Evolutionary conservation across 37 sponge, comb jelly and placozoan species (phyloP), one percentile per base, ranked within the genome.

Genomic region (Aplysina aerophoba): DNA sequence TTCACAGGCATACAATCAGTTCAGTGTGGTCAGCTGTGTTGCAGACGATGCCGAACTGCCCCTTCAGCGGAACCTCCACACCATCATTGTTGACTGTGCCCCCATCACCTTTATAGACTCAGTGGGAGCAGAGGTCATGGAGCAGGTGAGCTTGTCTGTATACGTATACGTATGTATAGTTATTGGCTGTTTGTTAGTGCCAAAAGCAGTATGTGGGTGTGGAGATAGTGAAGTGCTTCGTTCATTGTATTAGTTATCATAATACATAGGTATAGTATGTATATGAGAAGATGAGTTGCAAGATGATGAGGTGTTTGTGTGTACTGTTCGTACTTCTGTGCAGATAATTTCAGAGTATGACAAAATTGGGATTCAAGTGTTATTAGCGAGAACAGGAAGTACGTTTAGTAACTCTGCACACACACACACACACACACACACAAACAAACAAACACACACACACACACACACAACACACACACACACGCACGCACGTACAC

Each of bases 51-150:
- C 78, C 13, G 78, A 75, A 36, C 53, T 75, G 0, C 78, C 78
- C n/a, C 50, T 75, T 1, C 78, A 75, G 78, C 78, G 50, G 6
- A 75, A 75, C 78, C 78, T 75, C 19, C 95, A 94, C 85, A 94
- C 95, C 11, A 84, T 94, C 56, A 71, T 94, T 64, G 73, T 94
- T 13, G 95, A 94, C 83, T 94, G 95, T 81, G 87, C 88, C 36
- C 87, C 91, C 15, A 89, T 94, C 19, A 88, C 73, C 34, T 94
- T 91, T 83, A 64, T 81, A 0, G 95, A 94, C 67, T 89, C 95
- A 13, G 78, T 84, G 57, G 92, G 95, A 15, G 60, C 60, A 13
- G 57, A 79, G n/a, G 79, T 84, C 17, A 25, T 94, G 57, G 87
- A 87, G 54, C 87, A 89, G 85, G 93, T 93, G 41, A 41, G 54